A percentile compares a stretch with the other conserved stretches of the same genome.
Evolutionary conservation across 2,797 vertebrate genomes (phyloP).

Genomic region (Sebastes steindachneri): DNA sequence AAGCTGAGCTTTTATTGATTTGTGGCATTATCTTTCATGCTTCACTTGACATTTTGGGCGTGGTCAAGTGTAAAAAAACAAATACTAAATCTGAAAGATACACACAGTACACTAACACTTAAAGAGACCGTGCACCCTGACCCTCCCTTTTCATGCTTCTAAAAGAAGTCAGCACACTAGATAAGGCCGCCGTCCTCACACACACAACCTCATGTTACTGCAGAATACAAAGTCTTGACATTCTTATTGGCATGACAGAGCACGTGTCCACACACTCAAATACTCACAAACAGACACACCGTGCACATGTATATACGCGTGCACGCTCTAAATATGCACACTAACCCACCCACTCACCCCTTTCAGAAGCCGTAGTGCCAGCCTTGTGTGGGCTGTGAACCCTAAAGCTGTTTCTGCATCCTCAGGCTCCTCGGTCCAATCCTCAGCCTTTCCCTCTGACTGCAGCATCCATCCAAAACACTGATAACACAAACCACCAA

Average conservation of each 20-base stretch:
- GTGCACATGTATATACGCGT: not conserved
- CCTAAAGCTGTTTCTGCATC: constrained; percentile 45
- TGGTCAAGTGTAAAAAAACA: constrained; percentile 31
- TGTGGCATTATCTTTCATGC: constrained; percentile 53
- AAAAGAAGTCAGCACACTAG: not conserved
- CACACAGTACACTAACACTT: not conserved
- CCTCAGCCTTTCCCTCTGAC: constrained; percentile 3
- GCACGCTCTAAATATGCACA: not conserved
- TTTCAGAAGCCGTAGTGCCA: constrained; percentile 1
- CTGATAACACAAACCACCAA: not conserved
- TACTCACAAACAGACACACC: not conserved
- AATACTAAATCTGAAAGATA: constrained; percentile 22
- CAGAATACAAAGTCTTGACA: not conserved
- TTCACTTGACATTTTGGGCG: constrained; percentile 49
- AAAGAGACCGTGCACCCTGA: not conserved
- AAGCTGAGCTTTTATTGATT: constrained; percentile 50
- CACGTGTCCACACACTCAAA: not conserved
- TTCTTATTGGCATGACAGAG: not conserved
- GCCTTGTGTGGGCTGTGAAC: constrained; percentile 45
- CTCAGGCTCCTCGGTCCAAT: constrained; percentile 23
- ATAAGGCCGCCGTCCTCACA: not conserved
- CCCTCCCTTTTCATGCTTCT: constrained; percentile 5
- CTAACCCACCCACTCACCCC: constrained; percentile 24
- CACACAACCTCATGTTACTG: not conserved
- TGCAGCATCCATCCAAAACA: constrained; percentile 20